Percentiles rank a stretch among this genome's conserved stretches.
Conservation (phyloP, 2,113 vertebrate genomes). For the Ictalurus furcatus region DNA sequence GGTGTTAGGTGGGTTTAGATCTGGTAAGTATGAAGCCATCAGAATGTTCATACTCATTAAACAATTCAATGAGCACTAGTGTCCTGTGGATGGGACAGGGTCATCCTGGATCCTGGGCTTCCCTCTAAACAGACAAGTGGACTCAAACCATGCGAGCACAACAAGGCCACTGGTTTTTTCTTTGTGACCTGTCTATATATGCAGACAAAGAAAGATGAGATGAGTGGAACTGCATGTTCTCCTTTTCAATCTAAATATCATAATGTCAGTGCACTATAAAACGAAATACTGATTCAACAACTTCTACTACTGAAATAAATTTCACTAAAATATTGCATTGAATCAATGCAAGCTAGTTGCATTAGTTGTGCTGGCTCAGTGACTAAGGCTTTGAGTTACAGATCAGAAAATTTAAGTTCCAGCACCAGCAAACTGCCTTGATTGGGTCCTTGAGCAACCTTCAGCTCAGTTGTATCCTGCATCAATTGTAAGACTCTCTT, state of each 20-base stretch:
- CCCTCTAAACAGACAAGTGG: neutral
- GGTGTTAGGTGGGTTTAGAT: neutral
- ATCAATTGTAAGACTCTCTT: neutral
- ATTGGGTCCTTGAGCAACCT: neutral
- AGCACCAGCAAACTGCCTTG: neutral
- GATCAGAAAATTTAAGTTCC: neutral
- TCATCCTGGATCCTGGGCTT: neutral
- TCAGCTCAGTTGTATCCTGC: neutral
- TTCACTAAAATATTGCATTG: neutral
- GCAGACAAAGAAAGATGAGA: neutral
- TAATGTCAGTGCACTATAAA: neutral
- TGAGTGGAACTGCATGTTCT: neutral
- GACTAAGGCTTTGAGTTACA: neutral
- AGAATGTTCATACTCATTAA: neutral
- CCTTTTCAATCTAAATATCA: neutral
- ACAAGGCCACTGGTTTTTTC: neutral
- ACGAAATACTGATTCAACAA: neutral
- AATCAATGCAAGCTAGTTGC: neutral
- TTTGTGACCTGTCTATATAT: neutral
- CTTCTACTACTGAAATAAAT: neutral
- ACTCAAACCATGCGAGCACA: neutral
- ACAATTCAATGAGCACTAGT: neutral
- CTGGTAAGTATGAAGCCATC: neutral
- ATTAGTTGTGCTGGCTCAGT: neutral
- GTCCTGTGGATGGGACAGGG: neutral